Conservation (phyloP, 2,888 invertebrate species). For the Ctena decussata region DNA sequence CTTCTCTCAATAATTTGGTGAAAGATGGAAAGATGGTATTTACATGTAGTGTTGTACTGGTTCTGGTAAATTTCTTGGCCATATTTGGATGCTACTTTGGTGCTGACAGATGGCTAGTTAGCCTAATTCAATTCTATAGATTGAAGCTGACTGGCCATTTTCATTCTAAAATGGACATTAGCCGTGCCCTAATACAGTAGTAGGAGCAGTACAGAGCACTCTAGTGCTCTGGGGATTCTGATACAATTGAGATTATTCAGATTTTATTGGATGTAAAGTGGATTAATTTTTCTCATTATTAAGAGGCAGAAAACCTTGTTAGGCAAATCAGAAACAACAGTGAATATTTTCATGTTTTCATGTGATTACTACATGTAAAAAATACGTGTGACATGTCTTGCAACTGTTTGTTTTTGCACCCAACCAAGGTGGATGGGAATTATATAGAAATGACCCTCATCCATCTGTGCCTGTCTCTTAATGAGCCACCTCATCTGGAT, state of each 20-base stretch:
- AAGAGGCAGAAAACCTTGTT: conserved; percentile 10
- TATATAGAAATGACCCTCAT: no score
- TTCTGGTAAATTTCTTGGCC: not conserved
- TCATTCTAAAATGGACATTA: not conserved
- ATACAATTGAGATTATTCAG: conserved; percentile 9
- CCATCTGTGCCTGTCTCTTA: no score
- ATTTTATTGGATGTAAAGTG: conserved; percentile 14
- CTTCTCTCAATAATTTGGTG: no score
- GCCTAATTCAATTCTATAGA: not conserved
- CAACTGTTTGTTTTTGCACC: no score
- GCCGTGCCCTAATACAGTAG: not conserved
- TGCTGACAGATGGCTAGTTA: not conserved
- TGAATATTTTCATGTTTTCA: not conserved
- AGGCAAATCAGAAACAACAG: conserved; percentile 11
- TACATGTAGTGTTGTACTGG: no score
- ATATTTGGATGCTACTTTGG: not conserved
- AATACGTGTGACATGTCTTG: no score
- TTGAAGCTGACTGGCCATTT: not conserved
- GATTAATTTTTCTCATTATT: not conserved
- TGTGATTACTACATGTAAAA: no score
- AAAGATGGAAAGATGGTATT: no score
- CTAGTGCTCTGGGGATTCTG: not conserved
- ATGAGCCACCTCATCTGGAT: no score
- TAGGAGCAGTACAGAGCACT: not conserved
- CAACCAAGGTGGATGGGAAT: no score